Base-by-base conservation (phyloP, 2,113 vertebrate species). In the Pheucticus melanocephalus region DNA sequence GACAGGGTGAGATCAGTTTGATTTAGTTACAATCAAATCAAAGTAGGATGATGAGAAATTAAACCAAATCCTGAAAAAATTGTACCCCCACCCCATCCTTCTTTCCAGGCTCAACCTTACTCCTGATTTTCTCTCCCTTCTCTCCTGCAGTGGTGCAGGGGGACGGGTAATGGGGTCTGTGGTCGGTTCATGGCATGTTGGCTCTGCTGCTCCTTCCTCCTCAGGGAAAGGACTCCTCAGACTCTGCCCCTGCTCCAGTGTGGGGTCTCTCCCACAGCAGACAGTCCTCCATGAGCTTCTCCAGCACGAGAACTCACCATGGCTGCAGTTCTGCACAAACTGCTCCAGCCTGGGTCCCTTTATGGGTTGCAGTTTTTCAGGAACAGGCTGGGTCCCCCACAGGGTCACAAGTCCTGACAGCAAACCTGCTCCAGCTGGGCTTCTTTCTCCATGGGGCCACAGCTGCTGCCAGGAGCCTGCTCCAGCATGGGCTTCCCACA, bases 91-190 rank as follows among this genome's bases (percentile, higher is more conserved):
- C 44, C 7, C 7, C 20, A 44, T 35, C 20, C 15, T 65, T 86
- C 20, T 44, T 82, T 39, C n/a, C 6, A 19, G 44, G 16, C 39
- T 81, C 35, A 70, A 12, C 11, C 37, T 53, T 40, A 33, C 12
- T 70, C 27, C 13, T 0, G 0, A 4, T 65, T 25, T 80, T 81
- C 31, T 72, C 16, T 59, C 25, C 22, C 9, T 71, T 73, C 53
- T 24, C 11, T 8, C 7, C 14, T 0, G 3, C 11, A 14, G 44
- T 9, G 12, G 63, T 0, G 0, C 56, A 76, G 30, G 19, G 15
- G 31, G 8, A 23, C 15, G 9, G 21, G 35, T 54, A 54, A 50
- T 18, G 45, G 15, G 5, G 12, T 13, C n/a, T 60, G 23, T 42
- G 20, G 65, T 50, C 59, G 40, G 33, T 56, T 51, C 21, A 21